These are phyloP conservation scores for Arrhopalites spinosus DNA, from an alignment of 2,888 invertebrate species.

Conservation along the genomic window DNA sequence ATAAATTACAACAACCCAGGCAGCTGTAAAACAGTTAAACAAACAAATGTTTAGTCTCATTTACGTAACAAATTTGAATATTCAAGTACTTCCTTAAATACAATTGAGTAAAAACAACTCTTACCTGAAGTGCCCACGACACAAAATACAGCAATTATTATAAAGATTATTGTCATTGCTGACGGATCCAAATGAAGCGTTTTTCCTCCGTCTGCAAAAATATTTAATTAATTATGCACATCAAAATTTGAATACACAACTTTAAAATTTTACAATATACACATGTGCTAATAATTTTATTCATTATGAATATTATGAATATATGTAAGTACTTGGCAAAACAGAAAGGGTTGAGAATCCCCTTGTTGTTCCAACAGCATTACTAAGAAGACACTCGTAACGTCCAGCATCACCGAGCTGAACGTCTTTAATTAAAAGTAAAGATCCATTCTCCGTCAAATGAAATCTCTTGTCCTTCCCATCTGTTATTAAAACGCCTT, in stretches of 20 bases:
- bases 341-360: constrained; percentile 75
- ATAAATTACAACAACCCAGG: constrained; percentile 91
- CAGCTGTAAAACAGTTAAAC: no score
- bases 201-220: constrained; percentile 61
- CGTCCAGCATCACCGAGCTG: constrained; percentile 77
- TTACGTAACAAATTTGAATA: no score
- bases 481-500: constrained; percentile 77
- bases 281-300: no score
- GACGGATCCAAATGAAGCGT: constrained; percentile 64
- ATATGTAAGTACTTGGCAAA: constrained; percentile 65
- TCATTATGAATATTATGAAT: no score
- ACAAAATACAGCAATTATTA: constrained; percentile 88
- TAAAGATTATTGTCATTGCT: constrained; percentile 82
- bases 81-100: no score
- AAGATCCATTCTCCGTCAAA: constrained; percentile 83
- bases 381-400: constrained; percentile 89
- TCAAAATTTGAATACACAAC: no score
- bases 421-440: constrained; percentile 84
- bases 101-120: no score
- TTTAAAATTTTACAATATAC: no score
- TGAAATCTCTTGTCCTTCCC: constrained; percentile 68
- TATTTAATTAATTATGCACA: no score
- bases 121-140: constrained; percentile 79
- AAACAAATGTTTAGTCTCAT: no score
- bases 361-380: constrained; percentile 77